These are phyloP conservation scores for Philonicus albiceps DNA, from an alignment of 2,888 invertebrate species.

Conservation along the genomic window DNA sequence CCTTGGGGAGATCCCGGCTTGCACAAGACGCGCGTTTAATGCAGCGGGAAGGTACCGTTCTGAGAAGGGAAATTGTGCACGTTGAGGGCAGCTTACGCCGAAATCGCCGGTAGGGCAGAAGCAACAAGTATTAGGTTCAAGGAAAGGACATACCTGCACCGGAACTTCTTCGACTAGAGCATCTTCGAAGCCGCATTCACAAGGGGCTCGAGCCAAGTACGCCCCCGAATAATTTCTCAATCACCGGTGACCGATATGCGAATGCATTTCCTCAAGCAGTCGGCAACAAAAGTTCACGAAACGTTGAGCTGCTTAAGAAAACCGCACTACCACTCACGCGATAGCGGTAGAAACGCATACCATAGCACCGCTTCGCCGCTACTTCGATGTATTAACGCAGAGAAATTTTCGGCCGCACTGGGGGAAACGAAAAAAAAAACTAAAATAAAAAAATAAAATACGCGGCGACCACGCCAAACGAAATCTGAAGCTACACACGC, in stretches of 20 bases:
- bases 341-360: not conserved
- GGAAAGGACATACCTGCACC: not conserved
- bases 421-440: not conserved
- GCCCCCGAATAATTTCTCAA: not conserved
- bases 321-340: not conserved
- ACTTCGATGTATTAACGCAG: not conserved
- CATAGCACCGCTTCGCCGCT: not conserved
- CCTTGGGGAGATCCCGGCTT: not conserved
- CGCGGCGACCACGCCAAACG: not conserved
- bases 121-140: not conserved
- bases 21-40: not conserved
- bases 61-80: not conserved
- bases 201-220: not conserved
- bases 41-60: not conserved
- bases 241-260: not conserved
- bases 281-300: not conserved
- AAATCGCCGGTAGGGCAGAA: not conserved
- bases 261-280: not conserved
- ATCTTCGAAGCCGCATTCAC: not conserved
- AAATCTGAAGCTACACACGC: not conserved
- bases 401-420: not conserved
- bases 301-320: not conserved
- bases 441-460: not conserved
- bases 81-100: not conserved
- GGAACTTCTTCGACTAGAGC: not conserved